Evolutionary conservation across 2,797 vertebrate genomes (phyloP).

Genomic region (Carapus acus): DNA sequence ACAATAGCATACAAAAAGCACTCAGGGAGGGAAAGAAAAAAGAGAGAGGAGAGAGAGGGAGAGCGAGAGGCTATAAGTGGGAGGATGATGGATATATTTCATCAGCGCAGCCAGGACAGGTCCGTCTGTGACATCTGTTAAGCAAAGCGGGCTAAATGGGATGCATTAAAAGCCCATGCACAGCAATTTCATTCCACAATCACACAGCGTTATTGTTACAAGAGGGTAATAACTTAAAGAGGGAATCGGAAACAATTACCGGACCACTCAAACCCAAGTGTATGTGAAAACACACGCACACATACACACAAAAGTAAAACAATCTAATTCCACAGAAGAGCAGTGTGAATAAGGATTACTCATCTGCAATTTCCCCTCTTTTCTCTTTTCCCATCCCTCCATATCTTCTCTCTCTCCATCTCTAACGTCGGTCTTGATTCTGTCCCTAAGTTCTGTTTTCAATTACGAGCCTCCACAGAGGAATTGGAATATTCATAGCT

Average conservation of each 20-base stretch:
- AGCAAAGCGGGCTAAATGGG: constrained; percentile 65
- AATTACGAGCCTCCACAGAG: constrained; percentile 57
- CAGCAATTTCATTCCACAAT: constrained; percentile 65
- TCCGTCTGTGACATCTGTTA: constrained; percentile 71
- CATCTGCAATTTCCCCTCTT: constrained; percentile 44
- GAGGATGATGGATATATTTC: constrained; percentile 75
- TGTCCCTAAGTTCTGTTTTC: constrained; percentile 53
- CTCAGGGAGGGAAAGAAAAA: constrained; percentile 14
- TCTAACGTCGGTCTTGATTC: constrained; percentile 15
- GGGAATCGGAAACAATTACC: constrained; percentile 69
- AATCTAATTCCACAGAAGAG: constrained; percentile 49
- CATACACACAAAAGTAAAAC: constrained; percentile 46
- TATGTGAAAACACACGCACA: constrained; percentile 4
- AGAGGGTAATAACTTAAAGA: constrained; percentile 66
- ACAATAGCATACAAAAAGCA: constrained; percentile 33
- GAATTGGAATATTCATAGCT: constrained; percentile 63
- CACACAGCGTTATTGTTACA: constrained; percentile 65
- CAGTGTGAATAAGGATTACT: constrained; percentile 44
- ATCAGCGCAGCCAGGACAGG: constrained; percentile 68
- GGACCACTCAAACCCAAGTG: constrained; percentile 53
- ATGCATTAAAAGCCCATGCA: constrained; percentile 72
- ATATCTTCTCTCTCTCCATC: constrained; percentile 21
- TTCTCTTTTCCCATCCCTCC: constrained; percentile 19
- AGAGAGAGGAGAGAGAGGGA: constrained; percentile 36
- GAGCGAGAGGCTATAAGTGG: constrained; percentile 51